These are phyloP conservation scores for Oopsacas minuta DNA, from an alignment of 37 sponge, comb jelly and placozoan genomes.

Conservation along the genomic window DNA sequence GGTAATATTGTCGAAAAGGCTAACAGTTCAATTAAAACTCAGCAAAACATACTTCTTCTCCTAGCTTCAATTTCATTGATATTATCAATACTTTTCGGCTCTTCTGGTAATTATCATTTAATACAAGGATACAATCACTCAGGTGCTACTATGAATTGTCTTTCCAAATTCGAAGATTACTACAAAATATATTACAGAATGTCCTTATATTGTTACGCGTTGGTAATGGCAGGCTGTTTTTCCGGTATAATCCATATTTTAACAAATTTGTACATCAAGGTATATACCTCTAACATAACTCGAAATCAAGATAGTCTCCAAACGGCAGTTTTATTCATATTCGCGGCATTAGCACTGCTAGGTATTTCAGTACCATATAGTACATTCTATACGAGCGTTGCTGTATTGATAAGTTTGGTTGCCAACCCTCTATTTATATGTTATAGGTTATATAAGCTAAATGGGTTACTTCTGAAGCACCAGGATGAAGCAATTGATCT, in stretches of 20 bases:
- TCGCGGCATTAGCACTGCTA: background rate
- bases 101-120: too few relatives aligned
- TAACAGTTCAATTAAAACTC: background rate
- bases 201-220: background rate
- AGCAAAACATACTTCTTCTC: background rate
- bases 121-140: too few relatives aligned
- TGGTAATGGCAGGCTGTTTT: background rate
- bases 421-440: background rate
- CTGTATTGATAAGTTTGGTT: background rate
- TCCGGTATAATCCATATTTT: background rate
- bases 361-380: background rate
- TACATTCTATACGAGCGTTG: background rate
- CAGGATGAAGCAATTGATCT: background rate
- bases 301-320: background rate
- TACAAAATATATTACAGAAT: too few relatives aligned
- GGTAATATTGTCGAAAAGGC: background rate
- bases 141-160: too few relatives aligned
- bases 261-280: background rate
- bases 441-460: background rate
- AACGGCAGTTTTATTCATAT: background rate
- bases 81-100: too few relatives aligned
- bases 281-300: background rate
- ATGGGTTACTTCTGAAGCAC: background rate
- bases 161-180: too few relatives aligned
- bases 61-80: background rate